phyloP scores from a whole-genome alignment of 2,113 vertebrate species.

The Leucopsar rothschildi region DNA sequence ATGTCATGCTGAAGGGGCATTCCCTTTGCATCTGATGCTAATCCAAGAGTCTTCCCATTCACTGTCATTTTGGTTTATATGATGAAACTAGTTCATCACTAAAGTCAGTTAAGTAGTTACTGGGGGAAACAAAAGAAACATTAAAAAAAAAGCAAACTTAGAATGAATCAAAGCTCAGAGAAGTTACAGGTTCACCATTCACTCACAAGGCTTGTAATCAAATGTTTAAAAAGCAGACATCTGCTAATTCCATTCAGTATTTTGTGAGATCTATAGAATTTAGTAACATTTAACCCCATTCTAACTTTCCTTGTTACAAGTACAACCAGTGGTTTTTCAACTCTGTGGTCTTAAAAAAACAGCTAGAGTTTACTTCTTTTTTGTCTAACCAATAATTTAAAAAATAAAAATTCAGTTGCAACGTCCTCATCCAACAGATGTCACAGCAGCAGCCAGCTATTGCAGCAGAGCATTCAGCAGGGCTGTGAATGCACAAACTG shows the following conservation, averaged over 20 bases:
- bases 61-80: background rate
- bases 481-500: background rate
- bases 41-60: background rate
- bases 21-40: background rate
- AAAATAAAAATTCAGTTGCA: background rate
- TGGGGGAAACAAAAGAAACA: background rate
- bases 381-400: background rate
- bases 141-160: background rate
- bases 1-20: background rate
- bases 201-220: background rate
- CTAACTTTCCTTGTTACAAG: background rate
- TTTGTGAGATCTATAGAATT: background rate
- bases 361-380: background rate
- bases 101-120: background rate
- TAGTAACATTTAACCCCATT: background rate
- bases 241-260: background rate
- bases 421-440: accelerated
- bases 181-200: background rate
- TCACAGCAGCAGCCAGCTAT: background rate
- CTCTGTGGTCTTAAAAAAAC: background rate
- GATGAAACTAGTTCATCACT: background rate
- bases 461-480: background rate
- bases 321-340: background rate
- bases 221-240: background rate
- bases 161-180: background rate